Percentiles rank a stretch among this genome's conserved stretches.
Evolutionary conservation across 2,113 vertebrate species (phyloP).

Genomic region (Menidia beryllina): DNA sequence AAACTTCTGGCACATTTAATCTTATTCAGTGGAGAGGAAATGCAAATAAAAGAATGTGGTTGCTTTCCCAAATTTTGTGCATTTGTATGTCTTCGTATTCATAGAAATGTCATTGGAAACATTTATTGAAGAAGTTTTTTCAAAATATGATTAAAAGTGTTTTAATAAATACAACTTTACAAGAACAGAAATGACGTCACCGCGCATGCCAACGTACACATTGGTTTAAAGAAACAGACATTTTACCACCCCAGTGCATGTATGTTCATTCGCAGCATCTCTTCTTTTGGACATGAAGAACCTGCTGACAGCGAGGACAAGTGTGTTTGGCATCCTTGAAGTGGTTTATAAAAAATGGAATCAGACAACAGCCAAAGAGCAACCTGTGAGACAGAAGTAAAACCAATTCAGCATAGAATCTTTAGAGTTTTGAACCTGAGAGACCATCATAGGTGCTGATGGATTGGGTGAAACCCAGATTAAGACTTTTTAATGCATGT

Average conservation of each 20-base stretch:
- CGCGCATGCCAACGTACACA: not conserved
- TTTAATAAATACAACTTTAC: not conserved
- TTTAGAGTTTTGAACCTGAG: not conserved
- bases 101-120: not conserved
- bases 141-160: conserved; percentile 24
- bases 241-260: not conserved
- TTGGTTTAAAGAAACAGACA: not conserved
- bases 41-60: not conserved
- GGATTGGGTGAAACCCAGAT: not conserved
- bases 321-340: conserved; percentile 73
- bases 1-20: no score
- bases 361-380: conserved; percentile 73
- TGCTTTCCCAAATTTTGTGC: not conserved
- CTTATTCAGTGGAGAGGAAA: not conserved
- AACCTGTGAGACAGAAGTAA: conserved; percentile 45
- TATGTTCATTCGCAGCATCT: conserved; percentile 54
- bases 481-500: not conserved
- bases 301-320: conserved; percentile 64
- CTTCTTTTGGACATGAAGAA: conserved; percentile 67
- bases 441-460: not conserved
- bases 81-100: not conserved
- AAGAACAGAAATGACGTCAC: not conserved
- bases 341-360: conserved; percentile 64
- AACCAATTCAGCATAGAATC: no score
- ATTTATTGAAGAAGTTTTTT: conserved; percentile 51